Base-by-base conservation (phyloP, 2,113 vertebrate species). In the Hyla sarda region DNA sequence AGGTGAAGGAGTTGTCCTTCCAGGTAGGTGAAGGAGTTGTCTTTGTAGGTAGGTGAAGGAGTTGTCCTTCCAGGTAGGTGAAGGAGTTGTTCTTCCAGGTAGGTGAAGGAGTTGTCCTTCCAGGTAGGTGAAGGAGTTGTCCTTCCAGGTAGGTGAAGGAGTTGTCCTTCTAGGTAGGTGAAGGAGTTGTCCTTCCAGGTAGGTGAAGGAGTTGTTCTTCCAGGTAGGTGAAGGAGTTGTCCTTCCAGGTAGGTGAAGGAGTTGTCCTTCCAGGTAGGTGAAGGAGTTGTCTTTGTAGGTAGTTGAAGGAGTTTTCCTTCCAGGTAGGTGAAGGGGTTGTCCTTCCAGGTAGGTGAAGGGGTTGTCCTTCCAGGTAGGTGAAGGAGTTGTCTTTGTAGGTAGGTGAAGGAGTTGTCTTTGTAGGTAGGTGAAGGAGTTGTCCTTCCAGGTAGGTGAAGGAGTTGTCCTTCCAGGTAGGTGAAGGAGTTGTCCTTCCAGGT, bases 241-340 rank as follows among this genome's bases (percentile, higher is more conserved):
- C 88, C 0, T 41, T n/a, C n/a, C n/a, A n/a, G 88, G 25, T 58
- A n/a, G 19, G 88, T 92, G 72, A 93, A 92, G 89, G 93, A 93
- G 37, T 79, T 95, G 47, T 91, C 88, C 0, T 41, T n/a, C n/a
- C n/a, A n/a, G 88, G 25, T 58, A n/a, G 19, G 88, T 92, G 72
- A 93, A 92, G 89, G 93, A 93, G 37, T 79, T 95, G 47, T 91
- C 88, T 0, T 41, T n/a, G n/a, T n/a, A n/a, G n/a, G n/a, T n/a
- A n/a, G n/a, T n/a, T n/a, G n/a, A n/a, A n/a, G n/a, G n/a, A n/a
- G n/a, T n/a, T n/a, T n/a, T n/a, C n/a, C n/a, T n/a, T n/a, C n/a
- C n/a, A n/a, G 88, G 25, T 58, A n/a, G 19, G 88, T 92, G 72
- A 93, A 92, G 89, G 93, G 93, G 37, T 79, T 95, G 47, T 91